Evolutionary conservation across 2,113 vertebrate species (phyloP).

Genomic region (Alosa alosa): DNA sequence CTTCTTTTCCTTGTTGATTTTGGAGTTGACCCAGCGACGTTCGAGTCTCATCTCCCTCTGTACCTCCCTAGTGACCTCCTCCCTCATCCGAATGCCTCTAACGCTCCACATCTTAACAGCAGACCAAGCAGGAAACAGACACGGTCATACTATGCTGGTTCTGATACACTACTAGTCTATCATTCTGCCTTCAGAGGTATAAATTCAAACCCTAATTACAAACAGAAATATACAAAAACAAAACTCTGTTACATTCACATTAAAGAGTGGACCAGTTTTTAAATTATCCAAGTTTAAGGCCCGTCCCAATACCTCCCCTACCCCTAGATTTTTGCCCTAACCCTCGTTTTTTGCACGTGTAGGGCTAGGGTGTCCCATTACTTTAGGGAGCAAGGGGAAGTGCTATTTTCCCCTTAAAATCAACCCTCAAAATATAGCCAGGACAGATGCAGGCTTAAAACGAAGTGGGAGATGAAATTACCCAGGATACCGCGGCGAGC

Average conservation of each 20-base stretch:
- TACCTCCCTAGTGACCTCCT: slow-evolving; percentile 20
- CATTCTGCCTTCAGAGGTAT: neutral
- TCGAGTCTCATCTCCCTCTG: slow-evolving; percentile 28
- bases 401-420: too few species aligned
- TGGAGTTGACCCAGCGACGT: neutral
- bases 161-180: neutral
- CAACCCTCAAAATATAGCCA: too few species aligned
- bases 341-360: too few species aligned
- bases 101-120: neutral
- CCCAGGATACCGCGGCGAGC: too few species aligned
- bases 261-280: neutral
- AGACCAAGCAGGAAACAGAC: neutral
- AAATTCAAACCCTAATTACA: neutral
- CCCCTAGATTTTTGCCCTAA: too few species aligned
- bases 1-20: neutral
- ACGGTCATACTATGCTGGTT: neutral
- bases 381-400: too few species aligned
- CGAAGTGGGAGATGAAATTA: too few species aligned
- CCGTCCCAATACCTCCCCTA: too few species aligned
- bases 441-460: too few species aligned
- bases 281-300: too few species aligned
- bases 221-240: neutral
- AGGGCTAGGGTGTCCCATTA: too few species aligned
- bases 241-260: neutral
- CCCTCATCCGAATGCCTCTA: neutral